These are phyloP conservation scores for Hybognathus amarus DNA, from an alignment of 2,797 vertebrate species.

Conservation along the genomic window DNA sequence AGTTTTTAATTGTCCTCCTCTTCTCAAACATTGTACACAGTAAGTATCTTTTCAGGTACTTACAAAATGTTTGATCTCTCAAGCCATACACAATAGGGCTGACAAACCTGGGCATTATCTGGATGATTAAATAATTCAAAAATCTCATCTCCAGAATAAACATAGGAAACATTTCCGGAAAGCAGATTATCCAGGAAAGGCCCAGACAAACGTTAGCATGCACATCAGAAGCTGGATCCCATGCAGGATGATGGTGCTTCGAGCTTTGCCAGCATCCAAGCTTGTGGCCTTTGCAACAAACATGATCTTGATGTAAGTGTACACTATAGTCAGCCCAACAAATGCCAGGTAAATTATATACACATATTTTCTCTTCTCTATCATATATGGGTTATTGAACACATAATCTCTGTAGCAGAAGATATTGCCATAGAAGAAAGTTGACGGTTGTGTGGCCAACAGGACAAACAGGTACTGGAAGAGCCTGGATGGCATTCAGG, in stretches of 20 bases:
- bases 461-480: constrained; percentile 75
- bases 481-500: constrained; percentile 64
- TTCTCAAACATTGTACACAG: constrained; percentile 34
- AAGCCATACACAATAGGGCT: constrained; percentile 76
- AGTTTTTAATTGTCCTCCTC: background rate
- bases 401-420: constrained; percentile 70
- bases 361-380: constrained; percentile 65
- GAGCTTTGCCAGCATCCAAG: constrained; percentile 63
- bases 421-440: constrained; percentile 70
- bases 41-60: constrained; percentile 68
- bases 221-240: constrained; percentile 77
- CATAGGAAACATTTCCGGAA: constrained; percentile 63
- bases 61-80: constrained; percentile 72
- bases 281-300: constrained; percentile 63
- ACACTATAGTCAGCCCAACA: constrained; percentile 72
- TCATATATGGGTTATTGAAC: constrained; percentile 70
- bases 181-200: constrained; percentile 70
- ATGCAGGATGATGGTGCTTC: constrained; percentile 78
- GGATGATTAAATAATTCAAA: constrained; percentile 72
- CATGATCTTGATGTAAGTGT: constrained; percentile 76
- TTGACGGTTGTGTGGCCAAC: constrained; percentile 64
- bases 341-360: constrained; percentile 72
- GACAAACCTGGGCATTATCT: constrained; percentile 75
- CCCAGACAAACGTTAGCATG: constrained; percentile 75
- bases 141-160: constrained; percentile 66